Evolutionary conservation across 2,888 invertebrate genomes (phyloP).

Genomic region (Tetranychus piercei): DNA sequence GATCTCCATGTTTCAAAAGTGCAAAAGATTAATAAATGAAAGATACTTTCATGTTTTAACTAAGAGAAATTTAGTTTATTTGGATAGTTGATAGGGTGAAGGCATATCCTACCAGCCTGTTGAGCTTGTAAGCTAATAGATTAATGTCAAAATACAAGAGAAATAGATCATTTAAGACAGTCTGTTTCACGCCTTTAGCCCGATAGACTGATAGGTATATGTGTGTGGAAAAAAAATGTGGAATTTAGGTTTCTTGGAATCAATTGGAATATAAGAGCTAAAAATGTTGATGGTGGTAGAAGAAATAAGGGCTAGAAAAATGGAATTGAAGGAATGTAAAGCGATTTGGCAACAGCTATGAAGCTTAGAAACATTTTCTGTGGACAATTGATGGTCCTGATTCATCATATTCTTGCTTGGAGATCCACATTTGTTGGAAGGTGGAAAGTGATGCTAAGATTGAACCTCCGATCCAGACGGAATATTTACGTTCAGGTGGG

Average conservation of each 20-base stretch:
- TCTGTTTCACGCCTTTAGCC: background rate
- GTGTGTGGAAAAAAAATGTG: background rate
- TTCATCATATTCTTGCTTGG: slow-evolving; percentile 91
- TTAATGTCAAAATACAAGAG: background rate
- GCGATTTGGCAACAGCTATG: background rate
- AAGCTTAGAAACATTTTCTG: slow-evolving; percentile 87
- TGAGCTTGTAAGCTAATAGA: background rate
- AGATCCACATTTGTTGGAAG: slow-evolving; percentile 88
- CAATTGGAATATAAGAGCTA: background rate
- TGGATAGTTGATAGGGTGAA: background rate
- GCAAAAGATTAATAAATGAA: no score
- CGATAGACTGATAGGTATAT: background rate
- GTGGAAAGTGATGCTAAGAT: slow-evolving; percentile 77
- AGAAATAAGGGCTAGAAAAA: background rate
- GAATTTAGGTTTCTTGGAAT: background rate
- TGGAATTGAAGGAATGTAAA: slow-evolving; percentile 1
- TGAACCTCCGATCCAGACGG: slow-evolving; percentile 95
- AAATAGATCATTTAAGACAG: background rate
- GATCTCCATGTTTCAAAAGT: no score
- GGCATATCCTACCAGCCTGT: background rate
- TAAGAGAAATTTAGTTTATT: background rate
- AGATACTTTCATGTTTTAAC: background rate
- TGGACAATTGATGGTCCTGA: slow-evolving; percentile 87
- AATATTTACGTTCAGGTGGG: slow-evolving; percentile 88
- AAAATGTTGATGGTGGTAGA: background rate